These are phyloP conservation scores for Pantelozetes paolii DNA, from an alignment of 2,888 invertebrate species.

Conservation along the genomic window DNA sequence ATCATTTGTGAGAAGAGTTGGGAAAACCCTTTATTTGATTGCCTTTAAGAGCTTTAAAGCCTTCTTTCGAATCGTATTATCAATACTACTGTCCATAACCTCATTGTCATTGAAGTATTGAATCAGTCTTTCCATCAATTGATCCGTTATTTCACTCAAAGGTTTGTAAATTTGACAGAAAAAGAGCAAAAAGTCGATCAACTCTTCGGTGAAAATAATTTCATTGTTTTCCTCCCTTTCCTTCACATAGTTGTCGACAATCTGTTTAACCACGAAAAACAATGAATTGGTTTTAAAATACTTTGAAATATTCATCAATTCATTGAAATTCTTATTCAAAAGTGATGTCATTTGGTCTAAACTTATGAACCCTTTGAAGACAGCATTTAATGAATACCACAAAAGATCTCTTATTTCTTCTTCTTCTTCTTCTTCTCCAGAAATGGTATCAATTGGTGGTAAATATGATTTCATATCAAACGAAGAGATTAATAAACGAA, in stretches of 20 bases:
- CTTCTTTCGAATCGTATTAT: too few relatives aligned
- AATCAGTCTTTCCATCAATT: neutral
- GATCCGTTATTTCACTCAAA: neutral
- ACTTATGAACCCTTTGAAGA: neutral
- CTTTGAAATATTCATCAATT: neutral
- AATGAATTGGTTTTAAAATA: slow-evolving; percentile 11
- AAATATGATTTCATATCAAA: neutral
- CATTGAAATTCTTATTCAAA: neutral
- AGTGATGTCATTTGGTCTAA: neutral
- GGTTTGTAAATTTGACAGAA: neutral
- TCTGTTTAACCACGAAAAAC: neutral
- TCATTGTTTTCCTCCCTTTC: neutral
- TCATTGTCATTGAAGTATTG: neutral
- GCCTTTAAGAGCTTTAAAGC: too few relatives aligned
- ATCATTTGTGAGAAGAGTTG: too few relatives aligned
- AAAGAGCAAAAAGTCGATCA: neutral
- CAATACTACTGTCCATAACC: neutral
- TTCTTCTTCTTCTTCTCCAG: neutral
- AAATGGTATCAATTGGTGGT: neutral
- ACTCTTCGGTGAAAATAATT: slow-evolving; percentile 14
- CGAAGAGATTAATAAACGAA: neutral
- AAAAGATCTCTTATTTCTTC: slow-evolving; percentile 9
- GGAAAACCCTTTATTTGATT: too few relatives aligned
- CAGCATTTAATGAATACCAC: slow-evolving; percentile 2
- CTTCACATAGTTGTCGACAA: neutral